These are phyloP conservation scores for Sepioteuthis lessoniana DNA, from an alignment of 2,888 invertebrate genomes.

Conservation along the genomic window DNA sequence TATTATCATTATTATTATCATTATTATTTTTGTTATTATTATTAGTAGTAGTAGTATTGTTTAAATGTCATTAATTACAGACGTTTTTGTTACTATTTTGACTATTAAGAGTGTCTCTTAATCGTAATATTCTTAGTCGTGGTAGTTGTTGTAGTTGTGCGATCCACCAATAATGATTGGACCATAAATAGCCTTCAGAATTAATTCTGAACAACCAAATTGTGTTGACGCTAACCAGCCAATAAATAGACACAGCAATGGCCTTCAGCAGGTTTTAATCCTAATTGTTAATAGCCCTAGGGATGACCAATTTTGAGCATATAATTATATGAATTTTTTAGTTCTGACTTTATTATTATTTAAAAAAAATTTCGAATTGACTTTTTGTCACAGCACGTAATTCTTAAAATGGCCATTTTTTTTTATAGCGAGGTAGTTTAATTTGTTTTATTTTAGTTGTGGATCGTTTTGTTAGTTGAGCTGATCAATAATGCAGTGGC, in stretches of 20 bases:
- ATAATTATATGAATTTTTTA: conserved; percentile 20
- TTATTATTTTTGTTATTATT: no score
- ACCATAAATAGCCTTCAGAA: neutral
- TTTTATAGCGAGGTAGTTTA: neutral
- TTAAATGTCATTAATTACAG: neutral
- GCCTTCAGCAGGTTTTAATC: neutral
- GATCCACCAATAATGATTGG: neutral
- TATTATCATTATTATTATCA: neutral
- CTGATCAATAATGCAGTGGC: conserved; percentile 2
- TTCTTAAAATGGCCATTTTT: neutral
- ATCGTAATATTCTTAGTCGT: neutral
- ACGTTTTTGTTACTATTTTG: neutral
- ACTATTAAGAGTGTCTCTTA: neutral
- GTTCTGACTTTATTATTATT: neutral
- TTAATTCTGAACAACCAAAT: neutral
- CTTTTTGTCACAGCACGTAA: neutral
- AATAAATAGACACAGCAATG: neutral
- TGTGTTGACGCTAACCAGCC: neutral
- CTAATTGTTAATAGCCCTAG: conserved; percentile 33
- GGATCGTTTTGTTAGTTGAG: neutral
- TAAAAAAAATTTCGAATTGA: neutral
- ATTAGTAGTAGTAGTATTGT: no score
- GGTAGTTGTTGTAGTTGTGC: neutral
- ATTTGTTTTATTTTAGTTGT: neutral
- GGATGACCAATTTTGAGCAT: neutral